Evolutionary conservation across 2,888 invertebrate genomes (phyloP).

Genomic region (Iphiclides podalirius): DNA sequence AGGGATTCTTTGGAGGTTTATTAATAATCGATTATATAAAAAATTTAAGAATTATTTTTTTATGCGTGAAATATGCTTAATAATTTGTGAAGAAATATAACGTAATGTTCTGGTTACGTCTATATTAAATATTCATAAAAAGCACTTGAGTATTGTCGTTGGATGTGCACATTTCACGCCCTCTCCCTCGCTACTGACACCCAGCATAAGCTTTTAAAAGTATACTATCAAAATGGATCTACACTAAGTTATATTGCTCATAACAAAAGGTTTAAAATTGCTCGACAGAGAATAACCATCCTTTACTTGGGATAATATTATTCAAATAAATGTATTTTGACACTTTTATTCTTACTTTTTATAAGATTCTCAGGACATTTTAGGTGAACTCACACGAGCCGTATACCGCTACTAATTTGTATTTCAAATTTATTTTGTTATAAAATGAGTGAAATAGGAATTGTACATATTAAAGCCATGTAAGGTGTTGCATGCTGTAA

Average conservation of each 20-base stretch:
- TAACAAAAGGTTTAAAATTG: slow-evolving; percentile 16
- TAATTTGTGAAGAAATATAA: no score
- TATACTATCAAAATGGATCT: slow-evolving; percentile 10
- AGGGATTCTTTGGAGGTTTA: no score
- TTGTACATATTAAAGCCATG: no score
- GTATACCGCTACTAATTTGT: not conserved
- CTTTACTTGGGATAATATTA: slow-evolving; percentile 45
- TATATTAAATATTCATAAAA: slow-evolving; percentile 7
- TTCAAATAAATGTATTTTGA: slow-evolving; percentile 68
- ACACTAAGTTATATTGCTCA: not conserved
- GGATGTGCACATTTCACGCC: slow-evolving; percentile 25
- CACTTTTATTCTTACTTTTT: slow-evolving; percentile 68
- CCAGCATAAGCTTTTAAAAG: slow-evolving; percentile 32
- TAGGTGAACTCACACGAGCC: slow-evolving; percentile 5
- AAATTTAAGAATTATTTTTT: no score
- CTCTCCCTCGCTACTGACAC: slow-evolving; percentile 20
- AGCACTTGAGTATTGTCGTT: not conserved
- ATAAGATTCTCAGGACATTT: slow-evolving; percentile 30
- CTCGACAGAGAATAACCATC: slow-evolving; percentile 19
- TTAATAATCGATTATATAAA: no score
- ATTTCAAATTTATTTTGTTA: not conserved
- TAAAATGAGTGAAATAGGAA: no score
- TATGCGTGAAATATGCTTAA: no score
- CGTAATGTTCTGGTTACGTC: no score
- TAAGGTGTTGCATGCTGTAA: no score